Percentiles rank a stretch among this genome's conserved stretches.
Evolutionary conservation across 2,888 invertebrate species (phyloP).

Genomic region (Phania funesta): DNA sequence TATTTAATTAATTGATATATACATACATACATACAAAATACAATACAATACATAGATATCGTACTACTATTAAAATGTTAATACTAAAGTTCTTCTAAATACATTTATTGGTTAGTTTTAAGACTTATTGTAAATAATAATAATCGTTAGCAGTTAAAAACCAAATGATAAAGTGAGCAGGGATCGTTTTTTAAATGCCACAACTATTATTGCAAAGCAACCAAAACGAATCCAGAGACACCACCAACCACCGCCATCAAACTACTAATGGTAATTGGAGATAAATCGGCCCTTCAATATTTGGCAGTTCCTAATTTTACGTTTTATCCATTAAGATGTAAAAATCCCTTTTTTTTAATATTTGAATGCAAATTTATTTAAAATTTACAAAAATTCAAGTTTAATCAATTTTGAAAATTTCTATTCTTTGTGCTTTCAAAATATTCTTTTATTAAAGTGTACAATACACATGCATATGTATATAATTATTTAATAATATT

Average conservation of each 20-base stretch:
- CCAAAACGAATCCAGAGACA: constrained; percentile 38
- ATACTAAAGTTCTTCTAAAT: constrained; percentile 36
- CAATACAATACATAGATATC: constrained; percentile 18
- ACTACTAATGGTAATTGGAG: constrained; percentile 63
- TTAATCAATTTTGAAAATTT: background rate
- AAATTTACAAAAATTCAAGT: constrained; percentile 5
- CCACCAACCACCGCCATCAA: constrained; percentile 53
- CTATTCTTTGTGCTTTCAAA: too few species aligned
- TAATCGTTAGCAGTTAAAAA: constrained; percentile 44
- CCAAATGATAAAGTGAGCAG: constrained; percentile 28
- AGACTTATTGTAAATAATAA: constrained; percentile 55
- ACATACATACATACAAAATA: constrained; percentile 32
- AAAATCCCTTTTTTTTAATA: constrained; percentile 34
- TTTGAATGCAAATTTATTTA: constrained; percentile 58
- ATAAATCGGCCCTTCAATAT: constrained; percentile 60
- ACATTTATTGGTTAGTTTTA: constrained; percentile 63
- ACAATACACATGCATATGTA: too few species aligned
- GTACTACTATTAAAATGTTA: constrained; percentile 23
- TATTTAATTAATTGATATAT: constrained; percentile 37
- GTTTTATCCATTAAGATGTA: constrained; percentile 36
- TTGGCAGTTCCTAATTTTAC: constrained; percentile 46
- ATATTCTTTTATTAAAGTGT: too few species aligned
- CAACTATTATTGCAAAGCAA: constrained; percentile 14
- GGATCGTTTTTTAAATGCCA: constrained; percentile 16
- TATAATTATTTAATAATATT: too few species aligned